Conservation (phyloP, 2,888 invertebrate genomes). For the Standfussiana lucernea region DNA sequence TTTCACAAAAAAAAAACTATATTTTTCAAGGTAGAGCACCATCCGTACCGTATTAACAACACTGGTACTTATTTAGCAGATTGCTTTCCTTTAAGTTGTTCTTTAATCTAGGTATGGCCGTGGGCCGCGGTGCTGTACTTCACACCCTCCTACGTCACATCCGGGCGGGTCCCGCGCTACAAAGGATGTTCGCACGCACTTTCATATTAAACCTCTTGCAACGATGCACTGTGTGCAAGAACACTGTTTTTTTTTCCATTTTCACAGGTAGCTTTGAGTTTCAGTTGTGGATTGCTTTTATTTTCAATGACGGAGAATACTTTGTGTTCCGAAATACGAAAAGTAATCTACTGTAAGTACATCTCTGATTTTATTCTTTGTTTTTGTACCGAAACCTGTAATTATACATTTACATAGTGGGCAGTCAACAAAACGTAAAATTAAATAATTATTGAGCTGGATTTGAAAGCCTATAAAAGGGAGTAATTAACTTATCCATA, state of each 20-base stretch:
- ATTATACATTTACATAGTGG: not conserved
- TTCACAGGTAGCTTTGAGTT: constrained; percentile 28
- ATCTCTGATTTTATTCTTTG: constrained; percentile 5
- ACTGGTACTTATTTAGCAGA: constrained; percentile 90
- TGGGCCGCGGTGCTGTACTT: constrained; percentile 64
- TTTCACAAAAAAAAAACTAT: not conserved
- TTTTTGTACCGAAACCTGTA: constrained; percentile 1
- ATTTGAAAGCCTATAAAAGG: constrained; percentile 19
- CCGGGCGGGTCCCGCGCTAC: constrained; percentile 53
- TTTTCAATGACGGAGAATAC: not conserved
- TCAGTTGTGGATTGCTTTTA: constrained; percentile 21
- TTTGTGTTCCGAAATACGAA: not conserved
- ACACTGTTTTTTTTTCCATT: constrained; percentile 39
- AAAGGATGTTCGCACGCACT: constrained; percentile 67
- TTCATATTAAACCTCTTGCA: constrained; percentile 59
- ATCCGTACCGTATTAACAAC: constrained; percentile 65
- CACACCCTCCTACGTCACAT: constrained; percentile 68
- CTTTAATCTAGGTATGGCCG: constrained; percentile 88
- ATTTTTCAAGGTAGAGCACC: constrained; percentile 78
- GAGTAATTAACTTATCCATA: constrained; percentile 32
- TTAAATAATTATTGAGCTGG: constrained; percentile 2
- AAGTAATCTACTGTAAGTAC: constrained; percentile 6
- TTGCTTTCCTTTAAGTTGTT: constrained; percentile 91
- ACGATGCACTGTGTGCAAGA: constrained; percentile 32
- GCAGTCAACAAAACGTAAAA: constrained; percentile 18